These are phyloP conservation scores for Tauraco hartlaubi DNA, from an alignment of 2,797 vertebrate genomes.

Conservation along the genomic window DNA sequence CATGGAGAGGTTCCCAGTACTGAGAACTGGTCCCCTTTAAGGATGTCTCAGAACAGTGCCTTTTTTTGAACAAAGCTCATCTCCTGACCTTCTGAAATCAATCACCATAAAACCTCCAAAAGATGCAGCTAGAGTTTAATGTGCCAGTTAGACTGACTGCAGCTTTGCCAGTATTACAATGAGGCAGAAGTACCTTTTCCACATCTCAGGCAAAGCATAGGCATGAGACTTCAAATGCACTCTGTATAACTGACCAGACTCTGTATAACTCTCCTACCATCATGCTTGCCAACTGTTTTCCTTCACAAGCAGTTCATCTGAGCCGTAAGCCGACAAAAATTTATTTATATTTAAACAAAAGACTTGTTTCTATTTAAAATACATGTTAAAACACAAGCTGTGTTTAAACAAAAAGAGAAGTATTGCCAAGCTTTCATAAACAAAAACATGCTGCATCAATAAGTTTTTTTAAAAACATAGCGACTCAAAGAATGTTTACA, in stretches of 20 bases:
- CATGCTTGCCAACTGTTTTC: fast-evolving
- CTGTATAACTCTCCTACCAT: neutral
- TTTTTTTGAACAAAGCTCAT: neutral
- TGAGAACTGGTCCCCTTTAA: neutral
- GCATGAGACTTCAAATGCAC: neutral
- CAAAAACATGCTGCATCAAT: neutral
- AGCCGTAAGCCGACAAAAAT: neutral
- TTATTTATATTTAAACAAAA: neutral
- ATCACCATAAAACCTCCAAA: neutral
- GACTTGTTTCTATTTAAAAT: neutral
- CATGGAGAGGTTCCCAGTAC: neutral
- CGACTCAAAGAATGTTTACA: neutral
- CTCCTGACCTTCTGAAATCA: neutral
- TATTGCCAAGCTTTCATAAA: neutral
- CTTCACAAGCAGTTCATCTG: neutral
- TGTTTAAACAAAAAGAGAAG: neutral
- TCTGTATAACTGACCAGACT: neutral
- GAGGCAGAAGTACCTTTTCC: neutral
- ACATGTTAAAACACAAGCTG: neutral
- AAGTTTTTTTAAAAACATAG: neutral
- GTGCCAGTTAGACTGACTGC: neutral
- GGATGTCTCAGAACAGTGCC: neutral
- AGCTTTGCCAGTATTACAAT: neutral
- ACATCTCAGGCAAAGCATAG: neutral
- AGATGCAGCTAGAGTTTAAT: neutral